Conservation (phyloP, 2,888 invertebrate species). For the Zygogramma bicolorata region DNA sequence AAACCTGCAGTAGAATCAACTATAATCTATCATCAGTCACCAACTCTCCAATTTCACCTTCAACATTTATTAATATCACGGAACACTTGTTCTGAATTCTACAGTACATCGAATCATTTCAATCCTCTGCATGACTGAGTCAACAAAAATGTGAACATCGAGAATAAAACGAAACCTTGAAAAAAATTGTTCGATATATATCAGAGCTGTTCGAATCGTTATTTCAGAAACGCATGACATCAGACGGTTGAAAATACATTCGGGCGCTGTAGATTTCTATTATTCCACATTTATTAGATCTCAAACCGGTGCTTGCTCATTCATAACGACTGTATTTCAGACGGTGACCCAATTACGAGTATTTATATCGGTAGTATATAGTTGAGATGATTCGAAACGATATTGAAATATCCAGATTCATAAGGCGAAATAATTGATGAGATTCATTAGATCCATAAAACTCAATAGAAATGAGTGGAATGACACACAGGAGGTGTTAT, state of each 20-base stretch:
- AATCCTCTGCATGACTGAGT: not conserved
- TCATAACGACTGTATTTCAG: conserved; percentile 23
- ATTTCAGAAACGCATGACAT: conserved; percentile 8
- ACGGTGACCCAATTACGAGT: conserved; percentile 28
- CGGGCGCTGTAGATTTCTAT: not conserved
- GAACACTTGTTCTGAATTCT: not conserved
- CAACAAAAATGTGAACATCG: not conserved
- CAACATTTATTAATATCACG: not conserved
- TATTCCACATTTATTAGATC: not conserved
- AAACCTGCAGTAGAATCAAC: too few species aligned
- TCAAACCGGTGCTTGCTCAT: not conserved
- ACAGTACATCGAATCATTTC: not conserved
- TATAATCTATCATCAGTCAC: too few species aligned
- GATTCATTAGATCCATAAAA: too few species aligned
- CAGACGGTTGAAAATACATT: not conserved
- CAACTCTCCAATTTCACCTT: not conserved
- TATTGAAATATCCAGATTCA: too few species aligned
- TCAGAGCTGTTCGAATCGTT: not conserved
- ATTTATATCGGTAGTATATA: conserved; percentile 20
- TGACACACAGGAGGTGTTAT: too few species aligned
- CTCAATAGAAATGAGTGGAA: too few species aligned
- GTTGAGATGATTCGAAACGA: not conserved
- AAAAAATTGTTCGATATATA: not conserved
- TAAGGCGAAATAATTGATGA: too few species aligned
- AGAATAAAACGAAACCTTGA: not conserved